Conservation (phyloP, 1,140 invertebrate species). For the Leptopilina clavipes region DNA sequence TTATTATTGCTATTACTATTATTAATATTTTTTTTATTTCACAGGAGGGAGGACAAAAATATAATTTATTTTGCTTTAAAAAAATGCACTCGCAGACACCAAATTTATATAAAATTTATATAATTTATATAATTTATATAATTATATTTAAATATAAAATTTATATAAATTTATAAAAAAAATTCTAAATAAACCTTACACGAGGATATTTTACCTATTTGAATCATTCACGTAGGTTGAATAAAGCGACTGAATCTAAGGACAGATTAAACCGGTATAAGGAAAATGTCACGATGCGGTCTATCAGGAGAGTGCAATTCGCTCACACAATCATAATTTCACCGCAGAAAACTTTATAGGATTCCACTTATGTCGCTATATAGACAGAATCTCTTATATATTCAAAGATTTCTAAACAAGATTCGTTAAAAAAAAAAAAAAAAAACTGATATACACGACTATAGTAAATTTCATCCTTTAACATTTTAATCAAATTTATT, state of each 20-base stretch:
- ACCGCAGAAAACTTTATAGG: background rate
- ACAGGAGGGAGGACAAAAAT: too few species aligned
- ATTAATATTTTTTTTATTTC: too few species aligned
- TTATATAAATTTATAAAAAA: too few species aligned
- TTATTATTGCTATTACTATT: too few species aligned
- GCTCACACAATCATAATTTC: conserved; percentile 5
- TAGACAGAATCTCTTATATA: background rate
- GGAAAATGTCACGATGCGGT: conserved; percentile 62
- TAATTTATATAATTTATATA: too few species aligned
- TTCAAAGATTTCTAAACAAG: conserved; percentile 11
- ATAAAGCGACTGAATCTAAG: conserved; percentile 42
- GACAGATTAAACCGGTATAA: conserved; percentile 58
- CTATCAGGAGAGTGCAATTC: conserved; percentile 43
- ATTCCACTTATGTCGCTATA: background rate
- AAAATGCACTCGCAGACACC: too few species aligned
- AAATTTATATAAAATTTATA: too few species aligned
- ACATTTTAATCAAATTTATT: too few species aligned
- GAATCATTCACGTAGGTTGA: conserved; percentile 37
- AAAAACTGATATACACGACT: too few species aligned
- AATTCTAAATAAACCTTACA: background rate
- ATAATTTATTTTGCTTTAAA: too few species aligned
- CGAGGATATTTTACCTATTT: conserved; percentile 38
- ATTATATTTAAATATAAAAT: too few species aligned
- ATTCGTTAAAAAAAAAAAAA: background rate
- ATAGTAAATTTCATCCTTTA: too few species aligned